Conservation (phyloP, 1,140 invertebrate species). For the Nomia melanderi region DNA sequence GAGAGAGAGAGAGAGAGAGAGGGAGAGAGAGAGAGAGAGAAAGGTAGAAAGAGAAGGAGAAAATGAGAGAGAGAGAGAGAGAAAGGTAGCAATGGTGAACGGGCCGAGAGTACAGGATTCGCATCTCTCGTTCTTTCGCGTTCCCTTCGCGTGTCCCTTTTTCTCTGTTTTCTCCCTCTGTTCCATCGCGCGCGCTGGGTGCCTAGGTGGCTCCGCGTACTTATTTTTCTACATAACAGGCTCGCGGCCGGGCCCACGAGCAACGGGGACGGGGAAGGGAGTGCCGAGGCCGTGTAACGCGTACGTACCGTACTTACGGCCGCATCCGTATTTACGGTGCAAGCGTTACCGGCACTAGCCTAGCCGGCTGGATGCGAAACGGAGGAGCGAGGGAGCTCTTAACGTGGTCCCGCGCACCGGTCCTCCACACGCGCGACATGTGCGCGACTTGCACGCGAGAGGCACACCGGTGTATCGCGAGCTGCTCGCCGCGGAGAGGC, state of each 20-base stretch:
- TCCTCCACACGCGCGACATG: not conserved
- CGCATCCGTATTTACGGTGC: not conserved
- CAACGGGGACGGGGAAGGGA: not conserved
- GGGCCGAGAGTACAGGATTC: conserved; percentile 58
- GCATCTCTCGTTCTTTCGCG: conserved; percentile 17
- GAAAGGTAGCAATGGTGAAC: conserved; percentile 50
- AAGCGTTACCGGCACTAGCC: not conserved
- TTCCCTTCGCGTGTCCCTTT: conserved; percentile 23
- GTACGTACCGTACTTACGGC: not conserved
- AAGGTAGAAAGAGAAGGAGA: conserved; percentile 22
- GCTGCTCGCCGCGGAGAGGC: not conserved
- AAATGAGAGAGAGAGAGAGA: conserved; percentile 29
- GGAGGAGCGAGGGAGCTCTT: not conserved
- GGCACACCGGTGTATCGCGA: too few species aligned
- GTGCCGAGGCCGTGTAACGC: not conserved
- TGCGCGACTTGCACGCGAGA: not conserved
- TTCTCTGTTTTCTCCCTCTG: conserved; percentile 31
- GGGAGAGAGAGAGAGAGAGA: conserved; percentile 17
- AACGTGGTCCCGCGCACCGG: not conserved
- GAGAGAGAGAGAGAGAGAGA: conserved; percentile 42
- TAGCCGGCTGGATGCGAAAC: too few species aligned
- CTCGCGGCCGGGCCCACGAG: not conserved
- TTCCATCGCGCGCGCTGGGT: conserved; percentile 38
- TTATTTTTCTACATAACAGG: conserved; percentile 71
- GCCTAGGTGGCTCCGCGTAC: conserved; percentile 64